phyloP scores from a whole-genome alignment of 2,888 invertebrate species.

The Mesorhabditis sp. region DNA sequence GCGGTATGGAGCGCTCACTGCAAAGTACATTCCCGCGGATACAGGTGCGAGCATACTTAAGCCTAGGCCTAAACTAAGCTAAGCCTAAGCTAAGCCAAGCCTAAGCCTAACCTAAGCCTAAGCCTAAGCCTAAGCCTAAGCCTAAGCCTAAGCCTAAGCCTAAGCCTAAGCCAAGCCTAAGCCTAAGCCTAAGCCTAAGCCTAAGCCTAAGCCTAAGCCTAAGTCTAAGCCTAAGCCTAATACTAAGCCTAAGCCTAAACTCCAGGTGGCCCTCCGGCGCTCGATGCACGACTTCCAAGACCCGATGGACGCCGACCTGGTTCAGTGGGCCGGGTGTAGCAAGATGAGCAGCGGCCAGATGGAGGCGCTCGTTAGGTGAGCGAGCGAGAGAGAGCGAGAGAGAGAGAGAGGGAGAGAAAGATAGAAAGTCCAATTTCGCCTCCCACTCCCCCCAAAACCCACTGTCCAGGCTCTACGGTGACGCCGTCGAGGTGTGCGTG shows the following conservation, averaged over 20 bases:
- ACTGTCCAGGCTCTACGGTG: conserved; percentile 27
- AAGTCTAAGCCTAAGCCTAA: not conserved
- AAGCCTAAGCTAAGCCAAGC: not conserved
- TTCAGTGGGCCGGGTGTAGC: conserved; percentile 67
- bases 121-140: not conserved
- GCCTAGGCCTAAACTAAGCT: not conserved
- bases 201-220: not conserved
- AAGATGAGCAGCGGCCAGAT: conserved; percentile 71
- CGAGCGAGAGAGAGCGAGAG: conserved; percentile 9
- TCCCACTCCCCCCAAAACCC: no score
- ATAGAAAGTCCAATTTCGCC: conserved; percentile 19
- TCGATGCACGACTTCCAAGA: conserved; percentile 64
- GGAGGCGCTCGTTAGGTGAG: conserved; percentile 68
- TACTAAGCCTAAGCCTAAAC: not conserved
- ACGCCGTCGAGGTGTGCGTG: conserved; percentile 58
- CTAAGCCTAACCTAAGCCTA: not conserved
- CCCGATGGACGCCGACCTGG: conserved; percentile 68
- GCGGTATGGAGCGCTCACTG: conserved; percentile 66
- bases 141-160: not conserved
- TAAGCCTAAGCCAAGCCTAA: not conserved
- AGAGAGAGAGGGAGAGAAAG: not conserved
- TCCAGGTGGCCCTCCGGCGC: conserved; percentile 65
- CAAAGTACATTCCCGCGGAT: conserved; percentile 70
- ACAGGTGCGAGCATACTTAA: conserved; percentile 57
- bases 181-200: not conserved